Conservation (phyloP, 2,888 invertebrate genomes). For the Cryptops parisi region DNA sequence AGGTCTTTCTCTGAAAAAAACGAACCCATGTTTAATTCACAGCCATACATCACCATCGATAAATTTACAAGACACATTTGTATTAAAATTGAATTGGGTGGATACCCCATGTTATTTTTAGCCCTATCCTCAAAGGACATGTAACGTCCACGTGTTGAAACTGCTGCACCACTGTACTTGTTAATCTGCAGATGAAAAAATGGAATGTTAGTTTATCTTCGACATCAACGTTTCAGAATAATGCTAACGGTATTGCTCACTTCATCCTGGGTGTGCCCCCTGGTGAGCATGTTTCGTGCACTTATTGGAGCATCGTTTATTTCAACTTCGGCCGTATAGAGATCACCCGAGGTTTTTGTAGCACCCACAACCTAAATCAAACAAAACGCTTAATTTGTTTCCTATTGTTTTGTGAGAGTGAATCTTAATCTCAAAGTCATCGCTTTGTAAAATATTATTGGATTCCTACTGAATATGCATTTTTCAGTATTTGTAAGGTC, state of each 20-base stretch:
- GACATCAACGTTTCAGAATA: not conserved
- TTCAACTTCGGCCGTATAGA: constrained; percentile 40
- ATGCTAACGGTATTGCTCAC: constrained; percentile 34
- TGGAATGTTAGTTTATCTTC: not conserved
- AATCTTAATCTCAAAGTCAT: no score
- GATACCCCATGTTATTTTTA: constrained; percentile 28
- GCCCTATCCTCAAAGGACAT: constrained; percentile 39
- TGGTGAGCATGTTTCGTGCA: constrained; percentile 42
- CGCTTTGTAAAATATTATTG: no score
- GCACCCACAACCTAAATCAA: constrained; percentile 13
- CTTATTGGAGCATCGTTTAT: constrained; percentile 44
- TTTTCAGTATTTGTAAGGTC: no score
- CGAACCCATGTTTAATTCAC: not conserved
- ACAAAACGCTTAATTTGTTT: no score
- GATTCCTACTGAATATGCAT: no score
- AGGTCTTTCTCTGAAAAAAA: constrained; percentile 35
- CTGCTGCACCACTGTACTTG: constrained; percentile 38
- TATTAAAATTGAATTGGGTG: constrained; percentile 5
- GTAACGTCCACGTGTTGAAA: constrained; percentile 43
- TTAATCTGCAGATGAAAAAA: constrained; percentile 26
- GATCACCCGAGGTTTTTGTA: constrained; percentile 20
- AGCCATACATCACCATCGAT: no score
- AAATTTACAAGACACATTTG: not conserved
- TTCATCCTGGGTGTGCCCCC: constrained; percentile 44
- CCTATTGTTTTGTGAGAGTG: no score